Conservation (phyloP, 2,888 invertebrate genomes). For the Meghimatium bilineatum region DNA sequence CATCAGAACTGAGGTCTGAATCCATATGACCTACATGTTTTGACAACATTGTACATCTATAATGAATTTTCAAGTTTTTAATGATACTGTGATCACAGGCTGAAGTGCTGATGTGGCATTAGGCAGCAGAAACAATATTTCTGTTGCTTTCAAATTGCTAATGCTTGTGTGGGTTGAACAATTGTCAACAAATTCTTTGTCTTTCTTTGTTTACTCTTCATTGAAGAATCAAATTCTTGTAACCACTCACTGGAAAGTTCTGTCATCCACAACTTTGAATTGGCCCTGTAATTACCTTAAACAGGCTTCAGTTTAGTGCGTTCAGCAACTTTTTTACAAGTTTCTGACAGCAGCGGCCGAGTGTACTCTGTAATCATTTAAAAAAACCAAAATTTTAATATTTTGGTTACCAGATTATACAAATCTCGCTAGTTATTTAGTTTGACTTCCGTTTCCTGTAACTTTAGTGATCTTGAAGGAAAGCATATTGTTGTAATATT, state of each 20-base stretch:
- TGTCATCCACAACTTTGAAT: slow-evolving; percentile 45
- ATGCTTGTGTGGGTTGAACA: slow-evolving; percentile 6
- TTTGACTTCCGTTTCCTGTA: too few species aligned
- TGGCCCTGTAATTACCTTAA: slow-evolving; percentile 40
- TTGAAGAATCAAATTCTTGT: neutral
- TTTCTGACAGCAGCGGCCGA: too few species aligned
- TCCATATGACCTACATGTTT: slow-evolving; percentile 1
- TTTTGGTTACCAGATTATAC: too few species aligned
- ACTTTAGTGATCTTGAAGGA: too few species aligned
- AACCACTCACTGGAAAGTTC: neutral
- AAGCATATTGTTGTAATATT: too few species aligned
- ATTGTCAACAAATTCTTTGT: slow-evolving; percentile 3
- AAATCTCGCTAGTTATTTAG: too few species aligned
- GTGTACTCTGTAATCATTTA: too few species aligned
- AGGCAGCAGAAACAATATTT: slow-evolving; percentile 21
- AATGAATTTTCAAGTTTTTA: slow-evolving; percentile 7
- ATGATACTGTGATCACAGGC: slow-evolving; percentile 31
- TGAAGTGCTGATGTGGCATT: slow-evolving; percentile 26
- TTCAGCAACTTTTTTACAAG: too few species aligned
- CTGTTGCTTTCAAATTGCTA: slow-evolving; percentile 14
- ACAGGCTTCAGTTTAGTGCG: too few species aligned
- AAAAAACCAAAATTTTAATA: too few species aligned
- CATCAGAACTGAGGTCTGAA: neutral
- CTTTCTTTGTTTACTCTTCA: neutral
- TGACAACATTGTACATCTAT: slow-evolving; percentile 9